These are phyloP conservation scores for Girardia tigrina DNA, from an alignment of 2,888 invertebrate genomes.

Conservation along the genomic window DNA sequence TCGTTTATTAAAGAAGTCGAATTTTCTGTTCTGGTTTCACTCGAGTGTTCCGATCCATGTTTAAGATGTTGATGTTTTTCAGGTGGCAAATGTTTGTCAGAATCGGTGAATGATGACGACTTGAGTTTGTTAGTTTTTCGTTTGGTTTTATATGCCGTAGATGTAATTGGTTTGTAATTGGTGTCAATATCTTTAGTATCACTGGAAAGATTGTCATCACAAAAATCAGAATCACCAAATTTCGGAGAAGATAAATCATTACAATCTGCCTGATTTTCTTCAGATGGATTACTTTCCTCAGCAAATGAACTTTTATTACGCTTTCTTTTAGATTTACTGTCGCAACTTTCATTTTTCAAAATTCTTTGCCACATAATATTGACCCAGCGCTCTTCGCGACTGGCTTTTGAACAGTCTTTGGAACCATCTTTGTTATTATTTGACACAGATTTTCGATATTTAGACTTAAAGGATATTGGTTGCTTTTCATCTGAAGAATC, in stretches of 20 bases:
- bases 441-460: neutral
- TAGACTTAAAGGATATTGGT: neutral
- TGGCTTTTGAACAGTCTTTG: neutral
- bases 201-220: neutral
- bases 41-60: neutral
- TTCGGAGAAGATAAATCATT: neutral
- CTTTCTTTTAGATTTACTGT: constrained; percentile 8
- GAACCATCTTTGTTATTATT: neutral
- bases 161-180: too few species aligned
- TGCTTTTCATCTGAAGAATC: neutral
- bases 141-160: neutral
- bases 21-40: neutral
- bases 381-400: neutral
- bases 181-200: neutral
- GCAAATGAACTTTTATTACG: constrained; percentile 19
- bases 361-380: constrained; percentile 13
- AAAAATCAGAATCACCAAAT: constrained; percentile 17
- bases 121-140: neutral
- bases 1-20: neutral
- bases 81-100: neutral
- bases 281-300: neutral
- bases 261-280: neutral
- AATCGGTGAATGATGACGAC: neutral
- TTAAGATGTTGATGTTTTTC: neutral
- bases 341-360: neutral